Evolutionary conservation across 2,888 invertebrate genomes (phyloP), one percentile per base, ranked within the genome.

Genomic region (Heliconius sara): DNA sequence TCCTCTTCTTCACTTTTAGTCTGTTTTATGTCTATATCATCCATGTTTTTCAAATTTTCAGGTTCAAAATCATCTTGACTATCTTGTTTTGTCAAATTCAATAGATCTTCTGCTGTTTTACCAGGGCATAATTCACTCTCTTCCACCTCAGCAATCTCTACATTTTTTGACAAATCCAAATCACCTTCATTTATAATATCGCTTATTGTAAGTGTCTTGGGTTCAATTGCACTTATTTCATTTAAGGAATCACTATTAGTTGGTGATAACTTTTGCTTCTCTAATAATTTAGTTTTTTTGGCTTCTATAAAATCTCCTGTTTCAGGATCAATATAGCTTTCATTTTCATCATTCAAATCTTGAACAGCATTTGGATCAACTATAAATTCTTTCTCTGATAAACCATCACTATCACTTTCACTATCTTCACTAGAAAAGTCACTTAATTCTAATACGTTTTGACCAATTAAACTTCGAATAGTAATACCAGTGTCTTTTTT

Each of bases 21-120:
- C 25, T 95, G 91, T 83, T 94, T 95, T 9, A 93, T 94, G 90
- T 95, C 95, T 63, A 95, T 94, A 85, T 95, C 95, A 25, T 96
- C 96, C 96, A 96, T 96, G 89, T 96, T 96, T 87, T 96, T 96
- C 72, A 96, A 88, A 87, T 96, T 96, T 83, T 96, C 96, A 76
- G 96, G 95, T 86, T 96, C 96, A 88, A 95, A 96, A 84, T 52
- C 6, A 52, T 96, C 96, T 79, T 94, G 91, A 84, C 92, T 94
- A 71, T 86, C 91, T 57, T 94, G 94, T 82, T 92, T 90, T 85
- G 93, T 92, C n/a, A 94, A 89, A 80, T 89, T 90, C 82, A 95
- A 85, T 73, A 94, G 84, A 10, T 95, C 95, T 65, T 93, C 94
- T 60, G 91, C 88, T 70, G 90, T 88, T 85, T 94, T 95, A 9